Conservation (phyloP, 2,797 vertebrate genomes). For the Clarias pachynema region DNA sequence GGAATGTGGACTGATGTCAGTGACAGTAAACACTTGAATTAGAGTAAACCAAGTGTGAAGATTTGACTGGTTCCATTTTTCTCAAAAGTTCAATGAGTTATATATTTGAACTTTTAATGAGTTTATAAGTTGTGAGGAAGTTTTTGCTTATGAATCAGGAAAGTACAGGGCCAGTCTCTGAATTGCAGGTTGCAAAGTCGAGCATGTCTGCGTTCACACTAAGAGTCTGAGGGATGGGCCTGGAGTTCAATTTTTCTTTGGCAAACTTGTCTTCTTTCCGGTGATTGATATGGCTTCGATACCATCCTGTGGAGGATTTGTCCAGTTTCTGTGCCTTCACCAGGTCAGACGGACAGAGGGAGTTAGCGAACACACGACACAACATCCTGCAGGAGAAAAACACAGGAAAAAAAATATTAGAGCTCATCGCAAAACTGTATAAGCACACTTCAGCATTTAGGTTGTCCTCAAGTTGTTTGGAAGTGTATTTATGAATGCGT, state of each 20-base stretch:
- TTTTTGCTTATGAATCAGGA: constrained; percentile 54
- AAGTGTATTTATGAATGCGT: not conserved
- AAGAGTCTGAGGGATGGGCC: constrained; percentile 30
- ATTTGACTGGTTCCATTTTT: not conserved
- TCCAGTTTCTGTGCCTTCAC: constrained; percentile 71
- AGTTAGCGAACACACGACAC: constrained; percentile 75
- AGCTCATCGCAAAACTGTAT: not conserved
- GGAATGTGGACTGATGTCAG: not conserved
- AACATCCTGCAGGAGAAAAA: constrained; percentile 73
- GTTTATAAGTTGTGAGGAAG: not conserved
- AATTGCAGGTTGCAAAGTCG: constrained; percentile 21
- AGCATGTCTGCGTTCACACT: constrained; percentile 51
- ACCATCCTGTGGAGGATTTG: constrained; percentile 55
- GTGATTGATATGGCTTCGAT: constrained; percentile 61
- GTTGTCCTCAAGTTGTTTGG: not conserved
- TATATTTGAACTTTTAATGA: not conserved
- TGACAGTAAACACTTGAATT: constrained; percentile 22
- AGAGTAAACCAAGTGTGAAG: constrained; percentile 21
- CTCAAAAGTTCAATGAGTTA: constrained; percentile 25
- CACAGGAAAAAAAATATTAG: constrained; percentile 10
- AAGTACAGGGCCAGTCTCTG: constrained; percentile 37
- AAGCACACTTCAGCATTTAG: not conserved
- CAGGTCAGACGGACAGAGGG: constrained; percentile 68
- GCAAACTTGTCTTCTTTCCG: constrained; percentile 62
- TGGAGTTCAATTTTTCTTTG: constrained; percentile 6